phyloP scores from a whole-genome alignment of 1,140 invertebrate species.

The Anoplolepis gracilipes region DNA sequence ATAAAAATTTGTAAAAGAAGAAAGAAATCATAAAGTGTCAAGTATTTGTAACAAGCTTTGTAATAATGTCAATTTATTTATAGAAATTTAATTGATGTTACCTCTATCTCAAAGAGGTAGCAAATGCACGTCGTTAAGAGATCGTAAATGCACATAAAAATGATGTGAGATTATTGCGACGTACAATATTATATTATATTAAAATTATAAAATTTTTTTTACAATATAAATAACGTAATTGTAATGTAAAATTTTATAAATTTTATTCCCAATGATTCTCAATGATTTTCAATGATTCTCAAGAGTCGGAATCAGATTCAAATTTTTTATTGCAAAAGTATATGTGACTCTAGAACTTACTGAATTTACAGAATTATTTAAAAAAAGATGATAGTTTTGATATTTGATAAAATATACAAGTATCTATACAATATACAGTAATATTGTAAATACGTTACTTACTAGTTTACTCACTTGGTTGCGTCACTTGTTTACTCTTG shows the following conservation, averaged over 20 bases:
- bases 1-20: background rate
- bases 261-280: too few relatives aligned
- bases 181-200: background rate
- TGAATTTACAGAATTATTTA: background rate
- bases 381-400: background rate
- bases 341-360: background rate
- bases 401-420: conserved; percentile 24
- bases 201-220: background rate
- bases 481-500: background rate
- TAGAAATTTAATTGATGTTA: background rate
- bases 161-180: too few relatives aligned
- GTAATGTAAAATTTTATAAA: background rate
- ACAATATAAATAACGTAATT: background rate
- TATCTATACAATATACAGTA: background rate
- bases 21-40: background rate
- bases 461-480: background rate
- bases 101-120: too few relatives aligned
- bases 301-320: background rate
- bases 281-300: too few relatives aligned
- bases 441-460: too few relatives aligned
- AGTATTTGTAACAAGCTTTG: too few relatives aligned
- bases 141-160: too few relatives aligned
- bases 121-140: too few relatives aligned
- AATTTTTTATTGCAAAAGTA: conserved; percentile 2
- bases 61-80: background rate